Evolutionary conservation across 2,888 invertebrate genomes (phyloP).

Genomic region (Aromia moschata): DNA sequence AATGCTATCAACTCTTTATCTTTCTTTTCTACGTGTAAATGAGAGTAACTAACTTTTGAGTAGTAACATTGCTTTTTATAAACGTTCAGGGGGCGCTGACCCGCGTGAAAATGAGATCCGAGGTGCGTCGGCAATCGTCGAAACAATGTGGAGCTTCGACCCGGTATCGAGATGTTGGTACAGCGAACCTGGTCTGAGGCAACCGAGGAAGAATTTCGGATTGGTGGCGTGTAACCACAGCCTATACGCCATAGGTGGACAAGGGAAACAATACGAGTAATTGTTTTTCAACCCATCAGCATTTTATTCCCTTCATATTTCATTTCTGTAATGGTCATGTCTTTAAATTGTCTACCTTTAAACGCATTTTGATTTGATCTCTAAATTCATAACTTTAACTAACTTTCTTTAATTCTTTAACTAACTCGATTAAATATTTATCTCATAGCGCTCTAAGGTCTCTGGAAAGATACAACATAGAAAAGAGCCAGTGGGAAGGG

Average conservation of each 20-base stretch:
- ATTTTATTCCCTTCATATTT: no score
- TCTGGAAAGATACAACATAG: slow-evolving; percentile 71
- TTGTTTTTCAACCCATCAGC: no score
- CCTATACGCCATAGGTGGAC: slow-evolving; percentile 78
- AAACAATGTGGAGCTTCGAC: slow-evolving; percentile 76
- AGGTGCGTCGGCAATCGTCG: slow-evolving; percentile 68
- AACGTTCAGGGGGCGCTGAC: slow-evolving; percentile 69
- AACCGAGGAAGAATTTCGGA: slow-evolving; percentile 75
- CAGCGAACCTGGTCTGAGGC: slow-evolving; percentile 69
- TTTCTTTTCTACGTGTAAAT: no score
- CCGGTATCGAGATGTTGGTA: slow-evolving; percentile 72
- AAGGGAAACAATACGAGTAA: slow-evolving; percentile 58
- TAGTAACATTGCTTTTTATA: no score
- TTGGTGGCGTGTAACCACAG: slow-evolving; percentile 72
- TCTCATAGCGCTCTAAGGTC: slow-evolving; percentile 48
- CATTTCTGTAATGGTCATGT: no score
- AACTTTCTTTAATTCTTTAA: no score
- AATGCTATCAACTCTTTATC: no score
- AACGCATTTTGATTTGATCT: no score
- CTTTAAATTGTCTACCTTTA: no score
- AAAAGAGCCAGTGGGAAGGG: slow-evolving; percentile 68
- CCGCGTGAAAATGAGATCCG: slow-evolving; percentile 69
- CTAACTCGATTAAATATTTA: no score
- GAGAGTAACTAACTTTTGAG: no score
- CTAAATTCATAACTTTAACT: no score